phyloP scores from a whole-genome alignment of 2,113 vertebrate species.

The Saccopteryx bilineata region DNA sequence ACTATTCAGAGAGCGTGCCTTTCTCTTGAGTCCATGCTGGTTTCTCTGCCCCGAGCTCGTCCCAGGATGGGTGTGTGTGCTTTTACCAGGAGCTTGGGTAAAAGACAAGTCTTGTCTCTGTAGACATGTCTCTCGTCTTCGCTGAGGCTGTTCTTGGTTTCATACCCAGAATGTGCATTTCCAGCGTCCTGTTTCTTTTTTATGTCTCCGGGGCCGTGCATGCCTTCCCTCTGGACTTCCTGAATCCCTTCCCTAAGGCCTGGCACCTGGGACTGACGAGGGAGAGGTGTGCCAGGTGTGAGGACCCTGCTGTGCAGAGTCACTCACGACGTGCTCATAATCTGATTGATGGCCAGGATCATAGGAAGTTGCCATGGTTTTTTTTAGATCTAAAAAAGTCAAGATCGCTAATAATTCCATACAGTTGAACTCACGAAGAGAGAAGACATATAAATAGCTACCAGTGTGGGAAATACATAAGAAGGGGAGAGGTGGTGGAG shows the following conservation, averaged over 20 bases:
- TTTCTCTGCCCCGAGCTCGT: background rate
- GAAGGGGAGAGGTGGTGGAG: background rate
- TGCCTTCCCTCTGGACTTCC: background rate
- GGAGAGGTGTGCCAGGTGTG: background rate
- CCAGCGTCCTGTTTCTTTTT: background rate
- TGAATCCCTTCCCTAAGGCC: background rate
- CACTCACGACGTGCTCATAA: background rate
- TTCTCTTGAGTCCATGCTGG: background rate
- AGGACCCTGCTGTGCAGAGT: background rate
- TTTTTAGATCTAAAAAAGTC: background rate
- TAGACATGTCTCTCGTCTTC: background rate
- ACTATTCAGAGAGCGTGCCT: rapidly evolving
- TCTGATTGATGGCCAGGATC: too few species aligned
- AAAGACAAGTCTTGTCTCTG: too few species aligned
- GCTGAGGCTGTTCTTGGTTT: background rate
- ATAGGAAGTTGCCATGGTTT: background rate
- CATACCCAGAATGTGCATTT: background rate
- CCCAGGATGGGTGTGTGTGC: background rate
- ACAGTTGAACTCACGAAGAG: background rate
- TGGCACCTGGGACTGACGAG: background rate
- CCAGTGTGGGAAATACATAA: background rate
- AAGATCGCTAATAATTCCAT: background rate
- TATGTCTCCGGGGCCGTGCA: background rate
- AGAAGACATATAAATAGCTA: background rate
- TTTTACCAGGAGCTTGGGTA: too few species aligned